Percentiles rank a stretch among this genome's conserved stretches.
phyloP scores from a whole-genome alignment of 2,797 vertebrate species.

The Thaleichthys pacificus region DNA sequence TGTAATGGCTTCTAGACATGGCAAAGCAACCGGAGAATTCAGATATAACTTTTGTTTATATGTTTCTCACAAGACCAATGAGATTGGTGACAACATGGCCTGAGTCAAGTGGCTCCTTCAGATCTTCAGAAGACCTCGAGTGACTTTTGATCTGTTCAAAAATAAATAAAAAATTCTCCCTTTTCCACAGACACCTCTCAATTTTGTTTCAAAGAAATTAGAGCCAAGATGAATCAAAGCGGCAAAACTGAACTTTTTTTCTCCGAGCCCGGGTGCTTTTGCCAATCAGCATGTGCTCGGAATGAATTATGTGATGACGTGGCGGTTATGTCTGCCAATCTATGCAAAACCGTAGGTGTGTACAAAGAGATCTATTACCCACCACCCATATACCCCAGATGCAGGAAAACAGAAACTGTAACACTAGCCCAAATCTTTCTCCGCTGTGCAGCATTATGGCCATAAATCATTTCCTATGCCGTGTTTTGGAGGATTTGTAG shows the following conservation, averaged over 20 bases:
- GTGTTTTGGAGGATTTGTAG: slow-evolving; percentile 76
- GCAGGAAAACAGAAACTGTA: slow-evolving; percentile 75
- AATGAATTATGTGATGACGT: slow-evolving; percentile 71
- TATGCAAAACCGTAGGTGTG: slow-evolving; percentile 73
- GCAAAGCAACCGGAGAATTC: background rate
- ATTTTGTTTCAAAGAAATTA: slow-evolving; percentile 21
- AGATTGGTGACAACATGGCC: background rate
- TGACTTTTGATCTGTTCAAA: background rate
- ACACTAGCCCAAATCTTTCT: slow-evolving; percentile 68
- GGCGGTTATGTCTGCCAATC: slow-evolving; percentile 70
- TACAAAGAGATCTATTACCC: slow-evolving; percentile 69
- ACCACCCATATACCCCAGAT: slow-evolving; percentile 74
- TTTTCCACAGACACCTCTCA: slow-evolving; percentile 36
- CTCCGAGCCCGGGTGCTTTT: slow-evolving; percentile 38
- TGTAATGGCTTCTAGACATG: background rate
- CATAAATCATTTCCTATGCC: slow-evolving; percentile 80
- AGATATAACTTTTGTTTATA: background rate
- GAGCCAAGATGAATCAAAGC: slow-evolving; percentile 30
- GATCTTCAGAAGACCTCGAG: background rate
- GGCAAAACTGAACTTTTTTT: slow-evolving; percentile 40
- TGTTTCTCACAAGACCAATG: background rate
- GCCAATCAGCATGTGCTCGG: slow-evolving; percentile 60
- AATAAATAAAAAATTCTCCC: background rate
- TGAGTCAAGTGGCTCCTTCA: background rate
- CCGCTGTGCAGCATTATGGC: slow-evolving; percentile 72